Percentiles rank a stretch among this genome's conserved stretches.
phyloP scores from a whole-genome alignment of 2,797 vertebrate genomes.

The Synaphobranchus kaupii region DNA sequence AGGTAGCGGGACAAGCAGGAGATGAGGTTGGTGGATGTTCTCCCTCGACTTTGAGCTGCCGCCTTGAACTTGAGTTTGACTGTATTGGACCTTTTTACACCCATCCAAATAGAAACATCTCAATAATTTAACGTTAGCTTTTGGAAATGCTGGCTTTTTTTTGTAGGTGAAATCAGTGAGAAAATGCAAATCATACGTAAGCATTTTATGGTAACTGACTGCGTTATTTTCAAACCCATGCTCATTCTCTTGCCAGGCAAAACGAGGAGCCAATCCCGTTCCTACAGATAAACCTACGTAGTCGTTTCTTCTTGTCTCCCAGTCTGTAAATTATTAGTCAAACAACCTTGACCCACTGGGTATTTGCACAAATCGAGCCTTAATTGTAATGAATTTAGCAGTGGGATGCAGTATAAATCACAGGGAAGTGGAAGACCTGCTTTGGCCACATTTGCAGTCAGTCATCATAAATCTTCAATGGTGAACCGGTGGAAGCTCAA shows the following conservation, averaged over 20 bases:
- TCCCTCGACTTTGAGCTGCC: conserved; percentile 69
- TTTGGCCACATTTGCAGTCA: not conserved
- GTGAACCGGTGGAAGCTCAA: not conserved
- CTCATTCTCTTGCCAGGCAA: not conserved
- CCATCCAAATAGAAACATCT: conserved; percentile 29
- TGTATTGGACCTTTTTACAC: conserved; percentile 57
- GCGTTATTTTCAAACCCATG: not conserved
- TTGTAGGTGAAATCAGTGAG: conserved; percentile 23
- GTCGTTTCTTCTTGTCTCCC: not conserved
- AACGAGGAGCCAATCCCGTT: not conserved
- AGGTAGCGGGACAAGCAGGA: conserved; percentile 60
- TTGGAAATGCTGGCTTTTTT: conserved; percentile 31
- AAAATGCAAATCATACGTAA: conserved; percentile 26
- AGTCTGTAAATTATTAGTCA: conserved; percentile 1
- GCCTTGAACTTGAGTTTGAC: conserved; percentile 62
- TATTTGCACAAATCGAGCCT: not conserved
- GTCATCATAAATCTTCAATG: not conserved
- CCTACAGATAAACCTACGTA: not conserved
- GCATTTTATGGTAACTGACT: conserved; percentile 17
- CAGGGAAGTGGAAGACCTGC: not conserved
- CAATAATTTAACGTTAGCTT: conserved; percentile 57
- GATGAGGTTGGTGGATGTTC: conserved; percentile 52
- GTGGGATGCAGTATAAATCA: not conserved
- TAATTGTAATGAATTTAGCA: conserved; percentile 16
- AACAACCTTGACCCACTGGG: not conserved